Evolutionary conservation across 2,888 invertebrate species (phyloP).

Genomic region (Drosophila stalkeri): DNA sequence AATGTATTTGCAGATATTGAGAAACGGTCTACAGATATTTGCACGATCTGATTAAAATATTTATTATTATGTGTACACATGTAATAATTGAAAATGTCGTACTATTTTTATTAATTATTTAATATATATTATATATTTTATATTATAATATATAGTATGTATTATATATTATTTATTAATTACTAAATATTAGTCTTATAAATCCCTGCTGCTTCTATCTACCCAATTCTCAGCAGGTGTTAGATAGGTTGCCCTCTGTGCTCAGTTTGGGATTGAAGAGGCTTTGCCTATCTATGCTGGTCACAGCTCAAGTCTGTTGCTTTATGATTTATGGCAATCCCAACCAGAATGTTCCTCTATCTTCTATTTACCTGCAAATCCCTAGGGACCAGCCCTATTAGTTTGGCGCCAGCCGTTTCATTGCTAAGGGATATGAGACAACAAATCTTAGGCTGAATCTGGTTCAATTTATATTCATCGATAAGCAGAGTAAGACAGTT

Average conservation of each 20-base stretch:
- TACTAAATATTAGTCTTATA: not conserved
- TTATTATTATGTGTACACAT: no score
- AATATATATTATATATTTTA: no score
- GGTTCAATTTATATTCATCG: not conserved
- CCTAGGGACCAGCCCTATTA: not conserved
- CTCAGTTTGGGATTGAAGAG: not conserved
- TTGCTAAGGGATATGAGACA: not conserved
- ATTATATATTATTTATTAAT: no score
- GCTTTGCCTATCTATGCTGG: not conserved
- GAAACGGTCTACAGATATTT: no score
- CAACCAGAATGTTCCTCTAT: not conserved
- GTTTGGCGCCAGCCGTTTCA: not conserved
- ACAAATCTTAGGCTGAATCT: not conserved
- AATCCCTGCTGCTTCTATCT: not conserved
- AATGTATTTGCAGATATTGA: no score
- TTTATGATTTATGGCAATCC: not conserved
- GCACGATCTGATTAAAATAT: no score
- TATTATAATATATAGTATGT: no score
- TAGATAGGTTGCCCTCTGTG: not conserved
- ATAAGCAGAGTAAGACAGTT: not conserved
- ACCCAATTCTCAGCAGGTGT: not conserved
- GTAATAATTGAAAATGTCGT: no score
- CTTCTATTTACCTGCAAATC: not conserved
- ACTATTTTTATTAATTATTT: no score
- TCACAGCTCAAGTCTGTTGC: not conserved